Base-by-base conservation (phyloP, 2,113 vertebrate species). In the Phoenicopterus ruber region DNA sequence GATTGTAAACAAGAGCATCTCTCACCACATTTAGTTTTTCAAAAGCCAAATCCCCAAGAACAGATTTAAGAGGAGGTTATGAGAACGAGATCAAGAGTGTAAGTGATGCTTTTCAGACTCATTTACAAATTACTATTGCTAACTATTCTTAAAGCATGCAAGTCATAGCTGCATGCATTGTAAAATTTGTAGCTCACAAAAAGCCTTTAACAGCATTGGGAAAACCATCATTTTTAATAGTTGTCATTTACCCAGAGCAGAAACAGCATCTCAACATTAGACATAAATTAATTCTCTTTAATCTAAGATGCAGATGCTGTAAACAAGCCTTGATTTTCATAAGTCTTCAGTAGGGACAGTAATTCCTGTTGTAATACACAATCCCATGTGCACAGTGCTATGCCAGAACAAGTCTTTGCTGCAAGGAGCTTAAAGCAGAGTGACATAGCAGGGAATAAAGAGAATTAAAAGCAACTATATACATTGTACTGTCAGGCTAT, bases 311-410 rank as follows among this genome's bases (percentile, higher is more conserved):
- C 19, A 90, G 50, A 92, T 79, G 40, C 44, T 44, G 57, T 47
- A 95, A 89, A 82, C 52, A 84, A 76, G 38, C n/a, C 82, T 66
- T 47, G 80, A 55, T 88, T 92, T 94, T 52, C 73, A 57, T 32
- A 90, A 71, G 50, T 21, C 32, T 74, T 81, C 3, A 0, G 78
- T 9, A 86, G 58, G 70, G 55, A 84, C 67, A 54, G 46, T 52
- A 67, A 24, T 58, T 91, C 49, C 72, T 83, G 54, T 12, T 58
- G 42, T 16, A 91, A 82, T 19, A 61, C 50, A 47, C 55, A 59
- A 49, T 57, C 16, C 55, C 57, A 71, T 0, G 0, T 8, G 13
- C 25, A 18, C 0, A 81, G 46, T 9, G 9, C 46, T 83, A 34
- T 49, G 50, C 38, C 10, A 84, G 34, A 90, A 84, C 50, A 71